Percentiles rank a stretch among this genome's conserved stretches.
These are phyloP conservation scores for Platycheirus albimanus DNA, from an alignment of 2,888 invertebrate genomes.

Conservation along the genomic window DNA sequence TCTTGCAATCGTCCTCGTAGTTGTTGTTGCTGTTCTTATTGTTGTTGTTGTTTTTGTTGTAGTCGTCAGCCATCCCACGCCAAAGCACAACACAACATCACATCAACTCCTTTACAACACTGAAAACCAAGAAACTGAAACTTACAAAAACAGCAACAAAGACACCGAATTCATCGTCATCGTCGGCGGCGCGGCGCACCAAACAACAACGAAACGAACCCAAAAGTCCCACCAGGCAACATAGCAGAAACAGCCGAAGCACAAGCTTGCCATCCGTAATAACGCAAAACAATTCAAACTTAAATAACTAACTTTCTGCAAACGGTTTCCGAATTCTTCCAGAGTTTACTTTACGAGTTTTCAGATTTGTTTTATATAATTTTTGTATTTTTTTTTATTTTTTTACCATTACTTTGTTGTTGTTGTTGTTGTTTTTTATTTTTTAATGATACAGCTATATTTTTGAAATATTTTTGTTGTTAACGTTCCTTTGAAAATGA, in stretches of 20 bases:
- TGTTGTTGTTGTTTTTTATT: slow-evolving; percentile 5
- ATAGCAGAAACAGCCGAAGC: slow-evolving; percentile 15
- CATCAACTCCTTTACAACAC: slow-evolving; percentile 3
- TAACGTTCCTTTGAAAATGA: slow-evolving; percentile 21
- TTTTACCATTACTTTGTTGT: neutral
- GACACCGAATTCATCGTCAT: slow-evolving; percentile 41
- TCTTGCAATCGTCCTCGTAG: slow-evolving; percentile 47
- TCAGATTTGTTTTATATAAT: slow-evolving; percentile 31
- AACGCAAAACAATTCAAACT: slow-evolving; percentile 74
- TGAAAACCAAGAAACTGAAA: slow-evolving; percentile 18
- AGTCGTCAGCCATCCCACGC: neutral
- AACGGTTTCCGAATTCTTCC: slow-evolving; percentile 71
- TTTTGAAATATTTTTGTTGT: slow-evolving; percentile 4
- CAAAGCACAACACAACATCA: slow-evolving; percentile 16
- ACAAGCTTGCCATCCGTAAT: slow-evolving; percentile 63
- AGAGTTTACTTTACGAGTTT: slow-evolving; percentile 71
- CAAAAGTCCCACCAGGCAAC: slow-evolving; percentile 28
- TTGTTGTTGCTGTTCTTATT: slow-evolving; percentile 18
- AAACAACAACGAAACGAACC: slow-evolving; percentile 20
- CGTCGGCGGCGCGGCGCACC: slow-evolving; percentile 23
- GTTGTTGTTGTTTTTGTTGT: slow-evolving; percentile 18
- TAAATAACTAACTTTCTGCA: slow-evolving; percentile 71
- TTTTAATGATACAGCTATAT: slow-evolving; percentile 19
- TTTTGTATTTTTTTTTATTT: slow-evolving; percentile 5
- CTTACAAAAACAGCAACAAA: slow-evolving; percentile 45